Conservation (phyloP, 2,888 invertebrate species). For the Scaptodrosophila latifasciaeformis region DNA sequence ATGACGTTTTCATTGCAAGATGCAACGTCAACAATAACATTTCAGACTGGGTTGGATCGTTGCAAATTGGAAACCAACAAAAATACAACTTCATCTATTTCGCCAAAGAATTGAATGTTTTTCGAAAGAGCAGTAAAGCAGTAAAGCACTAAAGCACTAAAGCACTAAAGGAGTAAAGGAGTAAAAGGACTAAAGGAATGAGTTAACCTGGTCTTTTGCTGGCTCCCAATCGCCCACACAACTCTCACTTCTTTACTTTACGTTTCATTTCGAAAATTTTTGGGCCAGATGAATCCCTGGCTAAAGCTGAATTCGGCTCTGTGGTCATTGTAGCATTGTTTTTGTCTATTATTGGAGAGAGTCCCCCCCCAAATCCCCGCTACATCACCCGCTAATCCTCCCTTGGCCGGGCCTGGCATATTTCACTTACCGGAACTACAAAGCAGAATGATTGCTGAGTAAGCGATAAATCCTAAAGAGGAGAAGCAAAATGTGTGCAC, state of each 20-base stretch:
- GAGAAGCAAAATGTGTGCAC: constrained; percentile 57
- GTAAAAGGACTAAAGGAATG: constrained; percentile 6
- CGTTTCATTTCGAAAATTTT: constrained; percentile 5
- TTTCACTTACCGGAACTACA: constrained; percentile 75
- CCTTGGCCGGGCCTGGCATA: constrained; percentile 28
- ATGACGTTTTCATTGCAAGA: constrained; percentile 63
- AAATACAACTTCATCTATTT: constrained; percentile 36
- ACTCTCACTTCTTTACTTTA: no score
- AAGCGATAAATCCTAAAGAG: constrained; percentile 74
- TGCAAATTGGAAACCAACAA: background rate
- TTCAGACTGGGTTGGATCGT: background rate
- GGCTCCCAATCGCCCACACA: no score
- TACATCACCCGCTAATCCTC: background rate
- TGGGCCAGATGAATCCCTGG: no score
- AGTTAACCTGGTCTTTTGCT: background rate
- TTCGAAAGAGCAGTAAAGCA: no score
- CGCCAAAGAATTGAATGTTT: constrained; percentile 17
- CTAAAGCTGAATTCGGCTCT: background rate
- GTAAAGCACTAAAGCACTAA: no score
- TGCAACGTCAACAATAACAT: constrained; percentile 63
- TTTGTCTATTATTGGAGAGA: background rate
- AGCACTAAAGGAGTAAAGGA: constrained; percentile 19
- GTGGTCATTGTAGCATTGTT: background rate
- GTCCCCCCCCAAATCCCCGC: no score
- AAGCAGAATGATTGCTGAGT: constrained; percentile 75